phyloP scores from a whole-genome alignment of 2,888 invertebrate species.

The Galeopsomyia nigrocyanea region DNA sequence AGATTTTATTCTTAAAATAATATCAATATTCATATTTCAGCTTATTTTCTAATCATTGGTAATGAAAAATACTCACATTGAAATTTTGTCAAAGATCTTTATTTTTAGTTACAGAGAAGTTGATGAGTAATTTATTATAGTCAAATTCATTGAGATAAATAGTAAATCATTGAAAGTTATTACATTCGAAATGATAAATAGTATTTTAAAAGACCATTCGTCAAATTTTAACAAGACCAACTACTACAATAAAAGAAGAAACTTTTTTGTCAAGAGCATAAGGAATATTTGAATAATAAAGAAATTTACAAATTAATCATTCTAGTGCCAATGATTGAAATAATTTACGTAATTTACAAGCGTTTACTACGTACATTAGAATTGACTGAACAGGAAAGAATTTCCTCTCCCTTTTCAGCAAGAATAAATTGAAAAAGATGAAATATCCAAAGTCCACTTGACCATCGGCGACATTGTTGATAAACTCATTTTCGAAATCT shows the following conservation, averaged over 20 bases:
- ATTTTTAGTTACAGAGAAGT: constrained; percentile 37
- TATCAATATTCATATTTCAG: too few relatives aligned
- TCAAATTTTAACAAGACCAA: constrained; percentile 40
- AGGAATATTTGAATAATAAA: constrained; percentile 43
- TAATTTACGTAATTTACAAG: constrained; percentile 19
- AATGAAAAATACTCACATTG: background rate
- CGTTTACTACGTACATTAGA: constrained; percentile 27
- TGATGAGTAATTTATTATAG: constrained; percentile 31
- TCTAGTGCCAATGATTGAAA: constrained; percentile 26
- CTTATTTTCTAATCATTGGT: too few relatives aligned
- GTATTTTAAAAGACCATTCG: constrained; percentile 26
- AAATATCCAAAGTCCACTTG: constrained; percentile 23
- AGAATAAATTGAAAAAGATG: constrained; percentile 32
- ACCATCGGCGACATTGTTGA: constrained; percentile 35
- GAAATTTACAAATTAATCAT: constrained; percentile 30
- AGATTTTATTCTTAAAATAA: too few relatives aligned
- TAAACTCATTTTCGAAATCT: constrained; percentile 38
- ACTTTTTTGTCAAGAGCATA: constrained; percentile 36
- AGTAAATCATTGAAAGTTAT: constrained; percentile 15
- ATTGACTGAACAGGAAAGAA: constrained; percentile 36
- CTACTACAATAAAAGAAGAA: constrained; percentile 41
- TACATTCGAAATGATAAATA: constrained; percentile 37
- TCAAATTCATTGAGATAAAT: constrained; percentile 1
- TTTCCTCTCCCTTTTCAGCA: background rate
- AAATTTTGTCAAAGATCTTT: constrained; percentile 22